Evolutionary conservation across 2,113 vertebrate genomes (phyloP).

Genomic region (Melanotaenia duboulayi): DNA sequence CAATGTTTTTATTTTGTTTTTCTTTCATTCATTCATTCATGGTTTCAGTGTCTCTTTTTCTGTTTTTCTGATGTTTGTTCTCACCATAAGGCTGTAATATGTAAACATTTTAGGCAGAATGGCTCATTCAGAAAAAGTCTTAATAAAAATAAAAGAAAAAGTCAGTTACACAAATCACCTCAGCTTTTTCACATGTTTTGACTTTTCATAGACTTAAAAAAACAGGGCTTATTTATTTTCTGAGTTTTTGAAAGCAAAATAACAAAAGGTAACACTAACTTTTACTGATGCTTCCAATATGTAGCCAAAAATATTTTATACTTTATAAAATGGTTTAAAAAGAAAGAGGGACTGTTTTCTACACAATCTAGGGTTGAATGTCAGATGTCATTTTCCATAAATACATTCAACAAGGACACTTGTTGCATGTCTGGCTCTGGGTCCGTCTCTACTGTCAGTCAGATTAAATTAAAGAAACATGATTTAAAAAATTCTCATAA

Average conservation of each 20-base stretch:
- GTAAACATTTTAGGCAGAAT: not conserved
- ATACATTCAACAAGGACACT: not conserved
- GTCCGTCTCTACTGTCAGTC: not conserved
- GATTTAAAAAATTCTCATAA: not conserved
- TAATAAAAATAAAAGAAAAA: not conserved
- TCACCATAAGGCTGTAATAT: not conserved
- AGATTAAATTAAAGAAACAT: not conserved
- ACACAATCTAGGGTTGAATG: not conserved
- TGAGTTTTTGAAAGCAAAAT: too few relatives aligned
- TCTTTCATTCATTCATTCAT: too few relatives aligned
- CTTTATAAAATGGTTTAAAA: not conserved
- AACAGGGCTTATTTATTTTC: too few relatives aligned
- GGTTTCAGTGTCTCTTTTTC: too few relatives aligned
- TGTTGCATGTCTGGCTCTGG: not conserved
- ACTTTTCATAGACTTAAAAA: not conserved
- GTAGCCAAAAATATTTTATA: not conserved
- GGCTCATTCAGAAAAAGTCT: not conserved
- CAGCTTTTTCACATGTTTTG: not conserved
- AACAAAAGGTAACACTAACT: not conserved
- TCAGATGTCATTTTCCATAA: not conserved
- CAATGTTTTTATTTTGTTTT: too few relatives aligned
- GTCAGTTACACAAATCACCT: not conserved
- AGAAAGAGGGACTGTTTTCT: not conserved
- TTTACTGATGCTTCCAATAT: not conserved
- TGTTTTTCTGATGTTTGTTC: not conserved